These are phyloP conservation scores for Manacus vitellinus DNA, from an alignment of 2,113 vertebrate genomes.

Conservation along the genomic window DNA sequence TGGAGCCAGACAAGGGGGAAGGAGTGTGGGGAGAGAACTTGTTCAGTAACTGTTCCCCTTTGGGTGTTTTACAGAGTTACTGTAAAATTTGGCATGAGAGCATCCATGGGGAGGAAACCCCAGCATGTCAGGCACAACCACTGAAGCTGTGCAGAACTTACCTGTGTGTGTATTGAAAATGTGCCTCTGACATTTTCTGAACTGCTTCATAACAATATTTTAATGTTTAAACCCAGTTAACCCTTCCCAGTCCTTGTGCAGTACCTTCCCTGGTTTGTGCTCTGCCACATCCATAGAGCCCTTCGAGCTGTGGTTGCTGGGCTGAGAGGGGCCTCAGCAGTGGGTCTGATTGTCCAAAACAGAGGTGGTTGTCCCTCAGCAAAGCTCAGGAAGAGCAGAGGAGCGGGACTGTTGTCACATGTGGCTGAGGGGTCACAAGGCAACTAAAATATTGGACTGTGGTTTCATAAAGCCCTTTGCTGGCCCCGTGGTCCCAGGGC, in stretches of 20 bases:
- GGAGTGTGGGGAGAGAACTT: neutral
- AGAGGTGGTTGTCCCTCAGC: too few species aligned
- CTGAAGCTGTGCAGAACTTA: accelerated
- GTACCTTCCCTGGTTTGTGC: neutral
- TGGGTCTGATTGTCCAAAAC: neutral
- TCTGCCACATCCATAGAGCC: neutral
- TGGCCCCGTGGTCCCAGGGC: accelerated
- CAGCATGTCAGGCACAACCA: neutral
- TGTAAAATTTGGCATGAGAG: neutral
- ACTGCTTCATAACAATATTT: neutral
- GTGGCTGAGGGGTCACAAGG: accelerated
- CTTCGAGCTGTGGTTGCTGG: accelerated
- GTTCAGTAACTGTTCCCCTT: neutral
- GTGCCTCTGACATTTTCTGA: neutral
- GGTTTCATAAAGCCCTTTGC: neutral
- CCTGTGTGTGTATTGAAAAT: neutral
- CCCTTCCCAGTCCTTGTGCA: neutral
- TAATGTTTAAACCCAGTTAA: neutral
- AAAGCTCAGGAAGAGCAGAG: neutral
- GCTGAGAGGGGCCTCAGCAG: neutral
- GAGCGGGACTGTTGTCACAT: neutral
- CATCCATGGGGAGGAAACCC: neutral
- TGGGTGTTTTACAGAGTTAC: neutral
- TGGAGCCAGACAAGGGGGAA: neutral
- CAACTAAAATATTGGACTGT: accelerated